phyloP scores from a whole-genome alignment of 2,888 invertebrate genomes.

The Willowsia nigromaculata region DNA sequence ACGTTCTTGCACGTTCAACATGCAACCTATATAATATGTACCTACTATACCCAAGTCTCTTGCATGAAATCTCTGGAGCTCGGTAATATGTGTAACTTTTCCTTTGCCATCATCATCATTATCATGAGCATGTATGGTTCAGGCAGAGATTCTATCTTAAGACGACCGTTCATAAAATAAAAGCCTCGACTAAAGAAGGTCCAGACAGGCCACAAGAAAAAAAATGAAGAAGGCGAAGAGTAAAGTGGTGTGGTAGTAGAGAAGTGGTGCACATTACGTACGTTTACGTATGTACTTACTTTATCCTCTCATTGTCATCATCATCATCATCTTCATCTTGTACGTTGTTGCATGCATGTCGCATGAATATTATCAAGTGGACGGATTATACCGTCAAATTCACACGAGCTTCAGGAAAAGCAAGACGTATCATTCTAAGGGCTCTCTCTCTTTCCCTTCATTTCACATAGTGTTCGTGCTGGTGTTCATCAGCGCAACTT shows the following conservation, averaged over 20 bases:
- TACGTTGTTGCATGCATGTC: conserved; percentile 21
- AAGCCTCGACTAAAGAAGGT: background rate
- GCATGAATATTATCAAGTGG: conserved; percentile 40
- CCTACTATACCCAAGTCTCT: too few species aligned
- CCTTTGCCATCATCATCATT: background rate
- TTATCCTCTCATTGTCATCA: conserved; percentile 47
- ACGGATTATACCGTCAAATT: conserved; percentile 67
- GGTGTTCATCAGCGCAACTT: conserved; percentile 7
- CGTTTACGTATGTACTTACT: conserved; percentile 14
- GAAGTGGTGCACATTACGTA: conserved; percentile 21
- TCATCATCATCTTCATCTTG: background rate
- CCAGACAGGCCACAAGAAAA: conserved; percentile 28
- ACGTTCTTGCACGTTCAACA: too few species aligned
- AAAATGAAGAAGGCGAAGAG: conserved; percentile 20
- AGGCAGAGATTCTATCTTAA: conserved; percentile 13
- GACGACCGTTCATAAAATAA: background rate
- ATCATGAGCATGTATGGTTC: background rate
- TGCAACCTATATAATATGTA: too few species aligned
- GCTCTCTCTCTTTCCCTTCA: conserved; percentile 44
- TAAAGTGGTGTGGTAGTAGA: background rate
- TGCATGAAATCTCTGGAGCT: background rate
- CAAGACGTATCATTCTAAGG: conserved; percentile 46
- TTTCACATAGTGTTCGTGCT: background rate
- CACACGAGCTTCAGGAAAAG: conserved; percentile 65
- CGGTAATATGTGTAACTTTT: background rate